Conservation (phyloP, 2,888 invertebrate species). For the Leptinotarsa haldemani region DNA sequence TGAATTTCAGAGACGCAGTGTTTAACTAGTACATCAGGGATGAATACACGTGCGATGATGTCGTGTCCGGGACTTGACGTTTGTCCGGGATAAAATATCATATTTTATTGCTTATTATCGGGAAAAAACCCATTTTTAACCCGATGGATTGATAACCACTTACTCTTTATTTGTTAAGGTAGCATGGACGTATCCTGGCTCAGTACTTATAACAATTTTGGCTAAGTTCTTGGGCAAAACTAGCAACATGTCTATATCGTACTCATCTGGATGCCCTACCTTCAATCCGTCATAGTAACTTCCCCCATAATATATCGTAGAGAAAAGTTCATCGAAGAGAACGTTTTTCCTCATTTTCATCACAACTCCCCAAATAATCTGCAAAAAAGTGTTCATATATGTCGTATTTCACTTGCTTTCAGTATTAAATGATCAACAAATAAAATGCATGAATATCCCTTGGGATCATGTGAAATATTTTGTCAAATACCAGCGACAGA, state of each 20-base stretch:
- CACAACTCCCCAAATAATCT: not conserved
- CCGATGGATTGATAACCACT: not conserved
- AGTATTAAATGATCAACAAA: no score
- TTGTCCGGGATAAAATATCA: no score
- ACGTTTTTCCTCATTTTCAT: constrained; percentile 32
- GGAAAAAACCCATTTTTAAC: not conserved
- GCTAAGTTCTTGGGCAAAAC: constrained; percentile 65
- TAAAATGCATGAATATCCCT: no score
- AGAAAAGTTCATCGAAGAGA: constrained; percentile 61
- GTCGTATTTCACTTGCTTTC: no score
- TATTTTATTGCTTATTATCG: no score
- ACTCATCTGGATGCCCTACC: constrained; percentile 71
- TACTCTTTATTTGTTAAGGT: constrained; percentile 54
- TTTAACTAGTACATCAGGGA: no score
- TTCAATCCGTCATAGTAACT: constrained; percentile 72
- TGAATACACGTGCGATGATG: no score
- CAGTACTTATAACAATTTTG: constrained; percentile 45
- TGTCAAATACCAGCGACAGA: no score
- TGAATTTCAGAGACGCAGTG: no score
- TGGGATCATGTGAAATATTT: no score
- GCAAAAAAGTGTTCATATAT: not conserved
- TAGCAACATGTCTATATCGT: constrained; percentile 71
- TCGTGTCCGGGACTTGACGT: no score
- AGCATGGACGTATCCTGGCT: constrained; percentile 67
- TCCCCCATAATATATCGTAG: constrained; percentile 66